Evolutionary conservation across 1,140 invertebrate species (phyloP), one percentile per base, ranked within the genome.

Genomic region (Dreissena rostriformis): DNA sequence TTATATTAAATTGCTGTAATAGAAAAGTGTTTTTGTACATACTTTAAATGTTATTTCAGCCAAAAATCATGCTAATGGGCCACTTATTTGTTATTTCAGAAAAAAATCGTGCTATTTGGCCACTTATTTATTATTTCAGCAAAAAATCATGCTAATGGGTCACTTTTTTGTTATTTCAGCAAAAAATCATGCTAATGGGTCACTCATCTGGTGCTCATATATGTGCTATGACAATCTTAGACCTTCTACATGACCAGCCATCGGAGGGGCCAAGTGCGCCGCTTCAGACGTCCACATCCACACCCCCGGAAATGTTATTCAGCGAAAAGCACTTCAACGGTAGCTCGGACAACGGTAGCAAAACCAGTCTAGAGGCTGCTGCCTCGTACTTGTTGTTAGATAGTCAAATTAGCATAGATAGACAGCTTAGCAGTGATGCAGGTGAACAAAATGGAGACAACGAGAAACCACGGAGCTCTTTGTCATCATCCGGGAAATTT

Each of bases 181-280:
- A 92, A 24, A 88, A 90, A 57, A 88, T 93, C 1, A 88, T 92
- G 51, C 75, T 93, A 51, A 85, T 93, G 65, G 92, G 92, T 19
- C 92, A 93, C 81, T 93, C 92, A 14, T 87, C 91, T 49, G 92
- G 92, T 11, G 92, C 91, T 28, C 92, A 93, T 79, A 87, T 93
- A 11, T 87, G 85, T 84, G 81, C 88, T 2, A 91, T 93, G 91
- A 78, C 92, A 26, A 81, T 93, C 49, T 72, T 93, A 57, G 91
- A 93, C 82, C 76, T 93, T 0, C 86, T 91, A 17, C 89, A 90
- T 57, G 88, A 89, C 76, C 84, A 91, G 63, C 61, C 87, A 19
- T 19, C 84, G 10, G 82, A 84, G 12, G 52, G 51, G 51, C 55
- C 55, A 53, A 68, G 28, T 19, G 61, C 57, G 63, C 77, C 70